phyloP scores from a whole-genome alignment of 1,140 invertebrate genomes.

The Hermetia illucens region DNA sequence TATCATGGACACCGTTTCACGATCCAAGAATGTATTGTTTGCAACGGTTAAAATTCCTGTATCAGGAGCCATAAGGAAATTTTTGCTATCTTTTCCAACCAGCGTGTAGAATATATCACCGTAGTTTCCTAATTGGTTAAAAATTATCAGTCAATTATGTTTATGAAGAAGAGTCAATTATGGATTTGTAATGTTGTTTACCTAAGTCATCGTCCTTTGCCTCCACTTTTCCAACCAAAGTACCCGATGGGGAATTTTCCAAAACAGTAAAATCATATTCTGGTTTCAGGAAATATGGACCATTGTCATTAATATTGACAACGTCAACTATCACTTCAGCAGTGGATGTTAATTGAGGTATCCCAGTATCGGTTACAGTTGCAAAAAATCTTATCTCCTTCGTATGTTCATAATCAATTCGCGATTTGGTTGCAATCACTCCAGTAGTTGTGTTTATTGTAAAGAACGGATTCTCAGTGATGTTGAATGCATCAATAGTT shows the following conservation, averaged over 20 bases:
- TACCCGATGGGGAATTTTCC: conserved; percentile 61
- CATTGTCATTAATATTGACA: conserved; percentile 76
- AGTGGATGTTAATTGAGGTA: conserved; percentile 60
- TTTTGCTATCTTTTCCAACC: conserved; percentile 50
- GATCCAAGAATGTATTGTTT: conserved; percentile 57
- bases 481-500: conserved; percentile 56
- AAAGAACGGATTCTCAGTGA: conserved; percentile 49
- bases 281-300: conserved; percentile 55
- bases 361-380: conserved; percentile 66
- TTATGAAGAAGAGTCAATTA: not conserved
- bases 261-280: conserved; percentile 52
- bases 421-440: conserved; percentile 59
- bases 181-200: conserved; percentile 10
- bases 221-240: conserved; percentile 49
- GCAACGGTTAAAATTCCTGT: conserved; percentile 67
- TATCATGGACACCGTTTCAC: conserved; percentile 56
- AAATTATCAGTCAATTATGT: not conserved
- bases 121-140: conserved; percentile 34
- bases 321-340: conserved; percentile 63
- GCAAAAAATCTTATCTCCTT: conserved; percentile 64
- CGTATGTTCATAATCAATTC: conserved; percentile 71
- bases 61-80: conserved; percentile 54
- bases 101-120: conserved; percentile 63
- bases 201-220: conserved; percentile 63
- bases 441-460: conserved; percentile 62